phyloP scores from a whole-genome alignment of 1,140 invertebrate species.

The Ganaspis sp. region DNA sequence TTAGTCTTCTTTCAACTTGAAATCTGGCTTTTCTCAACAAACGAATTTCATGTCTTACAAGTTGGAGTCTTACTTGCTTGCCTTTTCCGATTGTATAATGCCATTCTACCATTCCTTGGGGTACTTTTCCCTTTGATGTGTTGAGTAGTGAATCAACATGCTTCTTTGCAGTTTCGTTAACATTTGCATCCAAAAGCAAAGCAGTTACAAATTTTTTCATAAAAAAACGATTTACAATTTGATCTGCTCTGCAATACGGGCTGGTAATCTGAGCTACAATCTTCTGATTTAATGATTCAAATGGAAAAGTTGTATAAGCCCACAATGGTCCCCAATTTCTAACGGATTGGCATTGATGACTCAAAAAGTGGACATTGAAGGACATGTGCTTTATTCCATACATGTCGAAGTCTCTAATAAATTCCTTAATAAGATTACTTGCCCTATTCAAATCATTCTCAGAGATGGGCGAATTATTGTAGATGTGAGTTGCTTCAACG shows the following conservation, averaged over 20 bases:
- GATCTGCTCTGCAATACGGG: conserved; percentile 3
- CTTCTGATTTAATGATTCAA: conserved; percentile 33
- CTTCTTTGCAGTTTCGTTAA: no score
- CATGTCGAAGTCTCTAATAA: neutral
- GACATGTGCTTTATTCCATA: conserved; percentile 30
- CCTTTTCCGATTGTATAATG: no score
- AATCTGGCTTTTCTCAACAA: no score
- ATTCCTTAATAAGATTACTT: neutral
- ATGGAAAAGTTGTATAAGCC: conserved; percentile 16
- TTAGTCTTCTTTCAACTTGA: no score
- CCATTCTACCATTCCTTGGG: no score
- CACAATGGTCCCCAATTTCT: conserved; percentile 35
- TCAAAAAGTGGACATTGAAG: conserved; percentile 27
- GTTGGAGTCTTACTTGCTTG: no score
- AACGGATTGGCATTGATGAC: neutral
- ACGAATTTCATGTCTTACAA: no score
- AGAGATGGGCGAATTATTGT: neutral
- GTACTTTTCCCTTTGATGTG: no score
- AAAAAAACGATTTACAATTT: neutral
- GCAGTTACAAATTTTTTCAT: neutral
- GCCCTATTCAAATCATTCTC: neutral
- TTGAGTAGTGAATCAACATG: no score
- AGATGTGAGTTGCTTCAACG: neutral
- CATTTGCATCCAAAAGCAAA: no score
- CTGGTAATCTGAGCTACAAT: conserved; percentile 25